These are phyloP conservation scores for Platygyra sinensis DNA, from an alignment of 64 coral and sea anemone genomes.

Conservation along the genomic window DNA sequence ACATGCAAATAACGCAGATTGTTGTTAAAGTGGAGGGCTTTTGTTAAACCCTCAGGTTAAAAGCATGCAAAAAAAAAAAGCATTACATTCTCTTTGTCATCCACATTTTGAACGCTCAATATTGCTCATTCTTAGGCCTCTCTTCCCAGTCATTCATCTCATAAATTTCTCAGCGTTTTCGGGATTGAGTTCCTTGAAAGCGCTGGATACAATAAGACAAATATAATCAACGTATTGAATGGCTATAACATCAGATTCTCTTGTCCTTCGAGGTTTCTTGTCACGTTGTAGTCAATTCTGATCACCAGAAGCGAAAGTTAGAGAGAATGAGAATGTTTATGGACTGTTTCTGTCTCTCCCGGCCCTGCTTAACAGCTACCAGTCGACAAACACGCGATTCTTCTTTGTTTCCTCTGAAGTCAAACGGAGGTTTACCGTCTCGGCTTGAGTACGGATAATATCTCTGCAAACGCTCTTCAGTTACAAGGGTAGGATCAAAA, in stretches of 20 bases:
- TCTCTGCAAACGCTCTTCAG: slow-evolving; percentile 13
- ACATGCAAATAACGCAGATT: too few species aligned
- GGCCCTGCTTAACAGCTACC: background rate
- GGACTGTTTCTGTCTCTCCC: too few species aligned
- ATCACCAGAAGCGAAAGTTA: too few species aligned
- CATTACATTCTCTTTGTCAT: too few species aligned
- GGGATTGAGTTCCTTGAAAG: background rate
- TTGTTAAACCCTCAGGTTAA: too few species aligned
- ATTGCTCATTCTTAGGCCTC: background rate
- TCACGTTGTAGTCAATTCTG: too few species aligned
- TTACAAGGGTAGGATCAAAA: background rate
- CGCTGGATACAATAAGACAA: background rate
- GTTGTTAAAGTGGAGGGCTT: too few species aligned
- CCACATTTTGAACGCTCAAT: background rate
- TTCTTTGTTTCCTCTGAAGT: background rate
- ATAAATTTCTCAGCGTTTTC: background rate
- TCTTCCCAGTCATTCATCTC: background rate
- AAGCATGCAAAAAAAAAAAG: too few species aligned
- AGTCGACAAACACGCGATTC: background rate
- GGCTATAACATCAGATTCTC: background rate
- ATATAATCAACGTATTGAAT: background rate
- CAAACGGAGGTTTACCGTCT: background rate
- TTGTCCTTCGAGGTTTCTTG: too few species aligned
- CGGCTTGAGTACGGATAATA: background rate
- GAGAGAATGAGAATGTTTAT: too few species aligned